These are phyloP conservation scores for Pharmacophagus antenor DNA, from an alignment of 2,888 invertebrate genomes.

Conservation along the genomic window DNA sequence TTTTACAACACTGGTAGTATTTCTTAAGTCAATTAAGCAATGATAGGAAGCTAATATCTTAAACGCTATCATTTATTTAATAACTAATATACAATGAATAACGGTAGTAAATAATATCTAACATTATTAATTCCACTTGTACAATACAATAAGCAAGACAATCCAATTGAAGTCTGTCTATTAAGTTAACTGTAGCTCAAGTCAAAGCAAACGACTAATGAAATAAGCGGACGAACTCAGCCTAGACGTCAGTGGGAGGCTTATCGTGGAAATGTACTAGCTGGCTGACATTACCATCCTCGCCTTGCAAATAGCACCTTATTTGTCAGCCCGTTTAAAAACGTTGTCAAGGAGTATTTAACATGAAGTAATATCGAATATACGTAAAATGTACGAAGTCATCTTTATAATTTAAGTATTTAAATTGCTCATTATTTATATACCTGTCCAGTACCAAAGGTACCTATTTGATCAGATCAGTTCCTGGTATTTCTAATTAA, in stretches of 20 bases:
- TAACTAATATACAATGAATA: background rate
- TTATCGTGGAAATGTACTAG: conserved; percentile 77
- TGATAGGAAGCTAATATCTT: background rate
- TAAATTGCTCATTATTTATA: too few species aligned
- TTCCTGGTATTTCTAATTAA: too few species aligned
- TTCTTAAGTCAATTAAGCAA: too few species aligned
- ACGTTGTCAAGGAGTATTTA: conserved; percentile 51
- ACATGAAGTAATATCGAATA: conserved; percentile 35
- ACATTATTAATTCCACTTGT: background rate
- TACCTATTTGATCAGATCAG: too few species aligned
- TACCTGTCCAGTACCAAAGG: too few species aligned
- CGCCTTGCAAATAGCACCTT: conserved; percentile 68
- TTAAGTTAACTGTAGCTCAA: conserved; percentile 54
- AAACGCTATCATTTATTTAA: background rate
- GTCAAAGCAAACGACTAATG: conserved; percentile 72
- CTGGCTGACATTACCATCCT: conserved; percentile 72
- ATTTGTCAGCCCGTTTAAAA: conserved; percentile 71
- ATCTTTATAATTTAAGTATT: too few species aligned
- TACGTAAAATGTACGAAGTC: background rate
- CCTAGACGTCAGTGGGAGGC: conserved; percentile 63
- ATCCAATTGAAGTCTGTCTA: conserved; percentile 40
- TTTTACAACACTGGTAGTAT: too few species aligned
- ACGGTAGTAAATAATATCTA: background rate
- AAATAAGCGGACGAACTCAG: conserved; percentile 64
- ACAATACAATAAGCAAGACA: conserved; percentile 14